These are phyloP conservation scores for Pantherophis vulpinus DNA, from an alignment of 2,797 vertebrate species.

Conservation along the genomic window DNA sequence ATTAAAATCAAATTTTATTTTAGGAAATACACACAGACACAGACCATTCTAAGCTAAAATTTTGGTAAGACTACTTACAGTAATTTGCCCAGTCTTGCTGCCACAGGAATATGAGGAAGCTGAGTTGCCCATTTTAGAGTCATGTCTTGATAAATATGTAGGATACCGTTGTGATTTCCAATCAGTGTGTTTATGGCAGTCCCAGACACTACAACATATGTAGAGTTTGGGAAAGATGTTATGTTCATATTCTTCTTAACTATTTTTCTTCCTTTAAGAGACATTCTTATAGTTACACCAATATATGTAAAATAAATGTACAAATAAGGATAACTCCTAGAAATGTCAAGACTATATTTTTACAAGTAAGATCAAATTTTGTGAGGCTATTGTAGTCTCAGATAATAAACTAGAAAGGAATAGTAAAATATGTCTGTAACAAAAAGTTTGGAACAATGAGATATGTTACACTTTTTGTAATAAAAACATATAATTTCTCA, in stretches of 20 bases:
- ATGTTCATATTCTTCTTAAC: neutral
- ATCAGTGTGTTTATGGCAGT: slow-evolving; percentile 85
- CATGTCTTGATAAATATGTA: slow-evolving; percentile 91
- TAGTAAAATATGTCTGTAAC: neutral
- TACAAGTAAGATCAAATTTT: neutral
- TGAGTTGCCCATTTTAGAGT: slow-evolving; percentile 92
- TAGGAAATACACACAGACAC: neutral
- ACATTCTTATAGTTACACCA: neutral
- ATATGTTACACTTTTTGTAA: neutral
- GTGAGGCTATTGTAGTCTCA: neutral
- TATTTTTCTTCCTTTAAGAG: neutral
- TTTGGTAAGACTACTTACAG: slow-evolving; percentile 78
- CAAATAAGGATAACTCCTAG: neutral
- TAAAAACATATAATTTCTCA: neutral
- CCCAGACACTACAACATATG: slow-evolving; percentile 79
- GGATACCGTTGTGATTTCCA: slow-evolving; percentile 86
- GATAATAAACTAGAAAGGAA: neutral
- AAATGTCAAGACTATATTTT: neutral
- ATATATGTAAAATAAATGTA: neutral
- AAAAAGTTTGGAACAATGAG: neutral
- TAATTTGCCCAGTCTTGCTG: slow-evolving; percentile 83
- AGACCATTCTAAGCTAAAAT: slow-evolving; percentile 3
- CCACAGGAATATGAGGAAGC: slow-evolving; percentile 84
- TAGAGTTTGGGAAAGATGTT: slow-evolving; percentile 31
- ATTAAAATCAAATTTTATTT: neutral